These are phyloP conservation scores for Fistularia tabacaria DNA, from an alignment of 2,797 vertebrate species.

Conservation along the genomic window DNA sequence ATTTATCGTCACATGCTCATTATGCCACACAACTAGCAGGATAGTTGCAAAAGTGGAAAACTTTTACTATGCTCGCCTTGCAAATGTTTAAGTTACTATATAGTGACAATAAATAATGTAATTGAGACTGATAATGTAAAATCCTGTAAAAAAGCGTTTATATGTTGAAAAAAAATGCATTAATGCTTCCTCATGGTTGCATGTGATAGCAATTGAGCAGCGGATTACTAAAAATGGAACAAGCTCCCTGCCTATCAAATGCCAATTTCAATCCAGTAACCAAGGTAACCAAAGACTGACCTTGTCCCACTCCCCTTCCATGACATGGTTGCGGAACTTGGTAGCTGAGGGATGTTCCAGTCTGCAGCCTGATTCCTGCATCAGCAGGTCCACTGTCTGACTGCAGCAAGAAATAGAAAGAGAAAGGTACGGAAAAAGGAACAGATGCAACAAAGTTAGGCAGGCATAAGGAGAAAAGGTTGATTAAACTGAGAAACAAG, in stretches of 20 bases:
- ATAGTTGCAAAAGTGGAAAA: background rate
- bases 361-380: slow-evolving; percentile 99
- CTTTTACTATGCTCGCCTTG: background rate
- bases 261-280: slow-evolving; percentile 10
- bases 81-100: no score
- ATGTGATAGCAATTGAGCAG: no score
- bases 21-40: background rate
- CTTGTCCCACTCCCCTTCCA: slow-evolving; percentile 99
- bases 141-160: no score
- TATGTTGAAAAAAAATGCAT: no score
- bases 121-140: no score
- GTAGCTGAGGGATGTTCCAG: slow-evolving; percentile 98
- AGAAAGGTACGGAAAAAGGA: slow-evolving; percentile 19
- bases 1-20: slow-evolving; percentile 11
- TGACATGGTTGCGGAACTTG: slow-evolving; percentile 99
- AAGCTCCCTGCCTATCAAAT: background rate
- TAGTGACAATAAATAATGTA: no score
- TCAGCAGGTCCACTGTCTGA: slow-evolving; percentile 99
- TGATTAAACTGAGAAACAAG: background rate
- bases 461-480: slow-evolving; percentile 22
- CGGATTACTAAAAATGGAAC: no score
- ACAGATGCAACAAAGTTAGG: slow-evolving; percentile 34
- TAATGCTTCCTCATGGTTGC: no score
- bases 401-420: slow-evolving; percentile 70
- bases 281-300: slow-evolving; percentile 67